These are phyloP conservation scores for Drosophila gunungcola DNA, from an alignment of 1,140 invertebrate genomes.

Conservation along the genomic window DNA sequence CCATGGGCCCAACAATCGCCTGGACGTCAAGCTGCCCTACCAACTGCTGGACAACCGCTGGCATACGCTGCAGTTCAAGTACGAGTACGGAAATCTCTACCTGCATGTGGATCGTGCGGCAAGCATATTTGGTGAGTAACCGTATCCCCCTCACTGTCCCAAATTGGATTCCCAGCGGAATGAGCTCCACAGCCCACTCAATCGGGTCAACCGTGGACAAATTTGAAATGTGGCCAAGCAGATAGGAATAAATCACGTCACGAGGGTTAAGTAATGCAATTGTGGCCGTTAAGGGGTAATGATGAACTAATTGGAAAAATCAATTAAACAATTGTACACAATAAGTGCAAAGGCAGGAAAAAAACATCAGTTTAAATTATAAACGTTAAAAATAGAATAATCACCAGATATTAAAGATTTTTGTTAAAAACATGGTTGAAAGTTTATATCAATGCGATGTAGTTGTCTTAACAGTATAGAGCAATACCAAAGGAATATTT, in stretches of 20 bases:
- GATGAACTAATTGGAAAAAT: constrained; percentile 33
- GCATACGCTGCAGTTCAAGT: constrained; percentile 87
- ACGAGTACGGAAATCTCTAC: constrained; percentile 88
- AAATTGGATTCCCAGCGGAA: constrained; percentile 1
- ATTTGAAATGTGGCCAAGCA: constrained; percentile 28
- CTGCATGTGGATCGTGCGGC: constrained; percentile 85
- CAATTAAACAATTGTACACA: constrained; percentile 9
- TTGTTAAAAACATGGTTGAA: too few species aligned
- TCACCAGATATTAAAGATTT: background rate
- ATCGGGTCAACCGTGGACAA: constrained; percentile 9
- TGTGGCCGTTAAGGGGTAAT: background rate
- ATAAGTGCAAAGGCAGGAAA: background rate
- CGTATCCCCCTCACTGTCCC: constrained; percentile 2
- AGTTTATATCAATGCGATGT: too few species aligned
- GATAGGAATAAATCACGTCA: constrained; percentile 28
- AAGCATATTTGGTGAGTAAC: constrained; percentile 77
- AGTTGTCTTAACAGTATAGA: too few species aligned
- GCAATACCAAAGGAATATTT: too few species aligned
- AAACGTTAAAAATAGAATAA: background rate
- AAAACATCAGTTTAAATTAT: too few species aligned
- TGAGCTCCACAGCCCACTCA: constrained; percentile 1
- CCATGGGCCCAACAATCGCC: constrained; percentile 85
- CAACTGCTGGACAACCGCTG: constrained; percentile 91
- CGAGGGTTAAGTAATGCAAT: constrained; percentile 19
- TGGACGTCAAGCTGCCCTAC: constrained; percentile 88